Evolutionary conservation across 2,113 vertebrate species (phyloP).

Genomic region (Aythya baeri): DNA sequence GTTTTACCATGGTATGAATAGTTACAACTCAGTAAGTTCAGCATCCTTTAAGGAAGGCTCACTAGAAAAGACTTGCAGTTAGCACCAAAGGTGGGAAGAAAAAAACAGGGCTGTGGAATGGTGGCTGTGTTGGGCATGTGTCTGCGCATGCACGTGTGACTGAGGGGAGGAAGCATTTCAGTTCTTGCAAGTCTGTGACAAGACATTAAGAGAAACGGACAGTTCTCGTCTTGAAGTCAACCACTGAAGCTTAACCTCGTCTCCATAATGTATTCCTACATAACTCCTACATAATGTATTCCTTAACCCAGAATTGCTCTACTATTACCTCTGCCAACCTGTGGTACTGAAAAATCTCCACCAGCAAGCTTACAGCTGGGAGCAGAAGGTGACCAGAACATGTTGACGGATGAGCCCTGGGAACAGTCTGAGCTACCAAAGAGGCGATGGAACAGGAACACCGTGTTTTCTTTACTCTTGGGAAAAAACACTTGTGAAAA

Average conservation of each 20-base stretch:
- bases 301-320: not conserved
- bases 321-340: not conserved
- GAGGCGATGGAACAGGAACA: not conserved
- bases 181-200: not conserved
- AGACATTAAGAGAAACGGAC: not conserved
- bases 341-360: not conserved
- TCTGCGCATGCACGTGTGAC: rapidly evolving
- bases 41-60: not conserved
- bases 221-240: not conserved
- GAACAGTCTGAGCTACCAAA: not conserved
- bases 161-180: not conserved
- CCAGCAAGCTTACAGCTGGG: not conserved
- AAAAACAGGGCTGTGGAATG: not conserved
- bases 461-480: not conserved
- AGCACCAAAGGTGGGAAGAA: not conserved
- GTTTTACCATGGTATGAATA: not conserved
- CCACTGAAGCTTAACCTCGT: no score
- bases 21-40: not conserved
- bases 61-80: not conserved
- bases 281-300: no score
- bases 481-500: not conserved
- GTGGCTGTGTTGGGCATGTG: rapidly evolving
- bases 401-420: not conserved
- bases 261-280: rapidly evolving
- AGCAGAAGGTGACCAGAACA: not conserved